A percentile compares a stretch with the other conserved stretches of the same genome.
Evolutionary conservation across 2,888 invertebrate species (phyloP).

Genomic region (Drosophila seclusa): DNA sequence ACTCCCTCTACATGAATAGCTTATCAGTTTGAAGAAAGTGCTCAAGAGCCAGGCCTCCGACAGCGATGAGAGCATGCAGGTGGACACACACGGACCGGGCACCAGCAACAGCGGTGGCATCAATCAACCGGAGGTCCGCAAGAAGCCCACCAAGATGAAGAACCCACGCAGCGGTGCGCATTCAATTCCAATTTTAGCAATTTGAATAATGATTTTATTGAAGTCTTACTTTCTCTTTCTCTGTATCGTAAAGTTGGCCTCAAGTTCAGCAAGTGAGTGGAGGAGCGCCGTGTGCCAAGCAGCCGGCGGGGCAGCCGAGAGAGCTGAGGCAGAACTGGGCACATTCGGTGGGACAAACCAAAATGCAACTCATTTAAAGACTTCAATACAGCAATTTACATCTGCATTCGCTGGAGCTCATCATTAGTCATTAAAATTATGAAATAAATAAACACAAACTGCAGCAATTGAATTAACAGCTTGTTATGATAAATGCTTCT

Average conservation of each 20-base stretch:
- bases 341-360: conserved; percentile 16
- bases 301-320: conserved; percentile 17
- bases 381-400: conserved; percentile 17
- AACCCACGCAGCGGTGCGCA: conserved; percentile 75
- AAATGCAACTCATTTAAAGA: conserved; percentile 31
- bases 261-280: conserved; percentile 73
- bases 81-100: conserved; percentile 89
- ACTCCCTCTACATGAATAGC: conserved; percentile 86
- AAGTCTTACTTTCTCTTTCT: background rate
- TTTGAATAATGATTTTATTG: background rate
- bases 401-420: conserved; percentile 23
- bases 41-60: conserved; percentile 92
- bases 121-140: conserved; percentile 77
- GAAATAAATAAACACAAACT: conserved; percentile 18
- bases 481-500: conserved; percentile 28
- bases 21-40: conserved; percentile 94
- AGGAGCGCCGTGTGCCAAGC: conserved; percentile 31
- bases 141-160: conserved; percentile 84
- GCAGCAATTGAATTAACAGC: conserved; percentile 30
- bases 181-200: conserved; percentile 40
- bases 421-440: conserved; percentile 54
- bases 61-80: conserved; percentile 93
- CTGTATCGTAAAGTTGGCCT: conserved; percentile 62
- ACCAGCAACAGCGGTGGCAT: conserved; percentile 79
- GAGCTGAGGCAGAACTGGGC: conserved; percentile 7